Percentiles rank a stretch among this genome's conserved stretches.
phyloP scores from a whole-genome alignment of 64 coral and sea anemone genomes.

The Acropora tenuis region DNA sequence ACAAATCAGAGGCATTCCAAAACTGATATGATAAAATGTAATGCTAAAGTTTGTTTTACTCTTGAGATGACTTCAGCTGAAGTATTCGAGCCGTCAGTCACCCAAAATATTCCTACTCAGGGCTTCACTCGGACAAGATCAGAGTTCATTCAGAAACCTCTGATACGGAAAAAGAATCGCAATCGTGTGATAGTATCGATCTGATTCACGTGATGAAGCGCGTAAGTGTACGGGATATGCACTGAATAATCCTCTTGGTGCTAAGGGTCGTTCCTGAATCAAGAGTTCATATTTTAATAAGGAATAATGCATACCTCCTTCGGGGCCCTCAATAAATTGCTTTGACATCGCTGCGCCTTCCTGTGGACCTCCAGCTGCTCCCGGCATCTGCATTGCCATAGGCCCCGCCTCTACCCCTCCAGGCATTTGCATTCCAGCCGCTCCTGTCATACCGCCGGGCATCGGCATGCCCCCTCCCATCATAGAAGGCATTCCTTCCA shows the following conservation, averaged over 20 bases:
- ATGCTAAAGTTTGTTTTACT: no score
- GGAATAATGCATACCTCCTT: constrained; percentile 22
- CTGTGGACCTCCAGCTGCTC: neutral
- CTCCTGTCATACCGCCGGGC: constrained; percentile 31
- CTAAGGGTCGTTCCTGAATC: no score
- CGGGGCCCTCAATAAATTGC: constrained; percentile 41
- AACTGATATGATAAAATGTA: no score
- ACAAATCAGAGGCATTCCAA: no score
- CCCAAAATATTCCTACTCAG: no score
- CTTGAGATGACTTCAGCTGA: no score
- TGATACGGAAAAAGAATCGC: no score
- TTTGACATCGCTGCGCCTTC: constrained; percentile 33
- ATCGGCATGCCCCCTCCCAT: constrained; percentile 28
- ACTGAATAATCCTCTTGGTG: no score
- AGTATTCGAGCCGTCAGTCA: no score
- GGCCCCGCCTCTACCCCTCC: constrained; percentile 13
- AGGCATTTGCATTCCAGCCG: constrained; percentile 18
- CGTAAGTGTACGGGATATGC: no score
- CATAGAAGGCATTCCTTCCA: constrained; percentile 45
- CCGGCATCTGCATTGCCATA: constrained; percentile 9
- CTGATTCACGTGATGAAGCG: neutral
- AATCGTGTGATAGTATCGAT: neutral
- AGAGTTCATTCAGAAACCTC: no score
- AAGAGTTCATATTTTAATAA: neutral
- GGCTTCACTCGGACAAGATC: no score